Conservation (phyloP, 2,888 invertebrate genomes). For the Dioctria rufipes region DNA sequence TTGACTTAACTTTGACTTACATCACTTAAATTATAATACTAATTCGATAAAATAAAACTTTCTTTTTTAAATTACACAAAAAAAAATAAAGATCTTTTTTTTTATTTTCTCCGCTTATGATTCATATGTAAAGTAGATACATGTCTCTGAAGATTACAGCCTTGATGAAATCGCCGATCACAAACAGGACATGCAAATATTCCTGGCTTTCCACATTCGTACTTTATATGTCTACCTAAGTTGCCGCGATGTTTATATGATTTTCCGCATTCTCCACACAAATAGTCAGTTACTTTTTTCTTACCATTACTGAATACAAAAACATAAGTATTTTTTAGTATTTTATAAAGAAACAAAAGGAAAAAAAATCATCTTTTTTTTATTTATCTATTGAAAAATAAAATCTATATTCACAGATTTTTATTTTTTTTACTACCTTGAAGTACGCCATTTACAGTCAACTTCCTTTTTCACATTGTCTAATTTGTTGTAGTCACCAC, state of each 20-base stretch:
- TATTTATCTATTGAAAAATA: not conserved
- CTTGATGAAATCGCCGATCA: conserved; percentile 69
- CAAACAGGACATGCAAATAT: conserved; percentile 67
- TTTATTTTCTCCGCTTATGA: conserved; percentile 34
- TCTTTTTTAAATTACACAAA: conserved; percentile 10
- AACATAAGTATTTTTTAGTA: conserved; percentile 26
- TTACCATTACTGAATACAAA: conserved; percentile 46
- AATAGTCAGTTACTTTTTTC: conserved; percentile 55
- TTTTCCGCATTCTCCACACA: conserved; percentile 60
- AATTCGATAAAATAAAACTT: not conserved
- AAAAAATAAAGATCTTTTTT: not conserved
- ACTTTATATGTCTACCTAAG: conserved; percentile 78
- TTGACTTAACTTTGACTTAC: conserved; percentile 2
- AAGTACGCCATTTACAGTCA: conserved; percentile 33
- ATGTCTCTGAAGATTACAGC: conserved; percentile 60
- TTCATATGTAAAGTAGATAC: conserved; percentile 57
- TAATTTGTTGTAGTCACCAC: conserved; percentile 45
- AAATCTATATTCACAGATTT: no score
- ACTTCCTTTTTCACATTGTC: conserved; percentile 37
- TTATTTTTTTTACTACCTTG: conserved; percentile 24
- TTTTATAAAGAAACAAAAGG: not conserved
- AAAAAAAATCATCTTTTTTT: conserved; percentile 4
- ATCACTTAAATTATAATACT: not conserved
- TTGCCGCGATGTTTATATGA: conserved; percentile 79
- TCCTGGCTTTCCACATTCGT: conserved; percentile 69